Evolutionary conservation across 2,888 invertebrate species (phyloP).

Genomic region (Agapostemon virescens): DNA sequence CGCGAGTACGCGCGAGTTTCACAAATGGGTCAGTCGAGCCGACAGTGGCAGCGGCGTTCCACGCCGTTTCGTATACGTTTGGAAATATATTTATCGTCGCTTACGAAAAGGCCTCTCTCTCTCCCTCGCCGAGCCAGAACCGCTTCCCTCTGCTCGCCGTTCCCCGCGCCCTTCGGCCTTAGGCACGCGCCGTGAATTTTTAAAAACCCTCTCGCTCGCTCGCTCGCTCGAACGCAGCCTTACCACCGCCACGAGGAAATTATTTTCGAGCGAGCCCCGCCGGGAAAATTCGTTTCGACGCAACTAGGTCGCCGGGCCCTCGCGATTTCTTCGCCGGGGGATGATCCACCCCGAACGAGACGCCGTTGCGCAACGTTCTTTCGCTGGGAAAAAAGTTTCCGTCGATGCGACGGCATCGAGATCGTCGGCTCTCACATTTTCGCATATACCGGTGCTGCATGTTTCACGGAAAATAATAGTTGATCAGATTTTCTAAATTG

Average conservation of each 20-base stretch:
- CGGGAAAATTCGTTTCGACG: neutral
- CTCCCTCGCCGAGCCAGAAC: conserved; percentile 10
- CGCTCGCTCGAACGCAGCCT: neutral
- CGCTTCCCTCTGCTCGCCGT: neutral
- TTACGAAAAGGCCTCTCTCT: conserved; percentile 69
- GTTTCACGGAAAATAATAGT: too few species aligned
- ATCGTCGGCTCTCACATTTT: too few species aligned
- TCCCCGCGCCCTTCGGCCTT: conserved; percentile 15
- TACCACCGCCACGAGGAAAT: neutral
- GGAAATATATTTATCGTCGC: conserved; percentile 72
- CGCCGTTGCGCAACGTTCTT: neutral
- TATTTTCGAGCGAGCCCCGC: neutral
- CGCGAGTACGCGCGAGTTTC: conserved; percentile 74
- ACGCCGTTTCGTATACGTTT: conserved; percentile 63
- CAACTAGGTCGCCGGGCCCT: neutral
- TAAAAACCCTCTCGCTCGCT: conserved; percentile 15
- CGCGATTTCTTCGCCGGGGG: neutral
- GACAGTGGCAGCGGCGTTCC: conserved; percentile 47
- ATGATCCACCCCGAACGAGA: neutral
- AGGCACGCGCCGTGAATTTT: conserved; percentile 42
- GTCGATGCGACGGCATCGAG: too few species aligned
- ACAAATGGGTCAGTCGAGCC: conserved; percentile 76
- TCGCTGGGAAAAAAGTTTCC: neutral
- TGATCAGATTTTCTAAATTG: too few species aligned
- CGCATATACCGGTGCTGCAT: too few species aligned